phyloP scores from a whole-genome alignment of 2,888 invertebrate genomes.

The Ormyrus labotus region DNA sequence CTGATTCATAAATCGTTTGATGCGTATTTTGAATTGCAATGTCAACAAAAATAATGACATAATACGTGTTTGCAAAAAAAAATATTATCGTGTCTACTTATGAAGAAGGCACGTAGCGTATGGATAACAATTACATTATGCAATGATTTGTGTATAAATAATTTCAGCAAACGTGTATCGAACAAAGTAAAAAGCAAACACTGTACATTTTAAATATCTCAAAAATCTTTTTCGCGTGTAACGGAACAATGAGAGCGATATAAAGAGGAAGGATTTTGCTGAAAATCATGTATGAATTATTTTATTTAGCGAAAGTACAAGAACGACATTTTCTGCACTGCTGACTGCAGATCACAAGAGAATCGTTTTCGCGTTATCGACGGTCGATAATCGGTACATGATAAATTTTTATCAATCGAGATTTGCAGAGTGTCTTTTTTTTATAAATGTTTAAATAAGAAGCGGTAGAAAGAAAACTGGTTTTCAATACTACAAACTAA shows the following conservation, averaged over 20 bases:
- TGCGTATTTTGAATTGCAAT: too few relatives aligned
- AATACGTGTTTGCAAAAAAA: not conserved
- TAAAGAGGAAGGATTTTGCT: too few relatives aligned
- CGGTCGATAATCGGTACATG: constrained; percentile 27
- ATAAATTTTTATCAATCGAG: not conserved
- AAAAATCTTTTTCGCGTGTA: too few relatives aligned
- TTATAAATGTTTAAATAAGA: not conserved
- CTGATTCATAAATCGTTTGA: too few relatives aligned
- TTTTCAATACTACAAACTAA: constrained; percentile 14
- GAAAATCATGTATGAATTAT: too few relatives aligned
- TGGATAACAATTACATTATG: too few relatives aligned
- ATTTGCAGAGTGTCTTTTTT: not conserved
- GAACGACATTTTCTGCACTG: constrained; percentile 11
- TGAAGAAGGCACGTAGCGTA: too few relatives aligned
- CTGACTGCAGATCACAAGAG: constrained; percentile 34
- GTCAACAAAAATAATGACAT: not conserved
- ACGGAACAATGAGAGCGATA: too few relatives aligned
- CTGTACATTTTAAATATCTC: not conserved
- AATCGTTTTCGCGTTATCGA: constrained; percentile 15
- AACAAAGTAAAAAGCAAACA: not conserved
- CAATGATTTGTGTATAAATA: too few relatives aligned
- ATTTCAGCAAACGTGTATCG: not conserved
- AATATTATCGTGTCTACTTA: not conserved
- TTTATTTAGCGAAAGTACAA: not conserved
- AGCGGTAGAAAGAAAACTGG: too few relatives aligned